Conservation (phyloP, 2,888 invertebrate species). For the Scaptomyza cyrtandrae region DNA sequence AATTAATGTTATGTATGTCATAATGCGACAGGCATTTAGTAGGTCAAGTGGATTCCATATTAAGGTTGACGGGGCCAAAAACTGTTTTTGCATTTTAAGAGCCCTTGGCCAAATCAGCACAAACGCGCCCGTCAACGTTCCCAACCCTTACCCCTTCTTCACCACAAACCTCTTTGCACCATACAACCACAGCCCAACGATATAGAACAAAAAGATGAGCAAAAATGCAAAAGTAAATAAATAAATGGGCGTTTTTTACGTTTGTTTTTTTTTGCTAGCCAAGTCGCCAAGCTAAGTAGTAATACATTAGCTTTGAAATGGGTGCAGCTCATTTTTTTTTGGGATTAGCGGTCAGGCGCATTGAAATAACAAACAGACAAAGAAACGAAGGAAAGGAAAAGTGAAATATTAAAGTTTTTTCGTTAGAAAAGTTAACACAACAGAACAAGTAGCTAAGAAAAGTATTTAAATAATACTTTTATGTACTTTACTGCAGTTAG, state of each 20-base stretch:
- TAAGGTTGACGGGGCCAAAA: constrained; percentile 68
- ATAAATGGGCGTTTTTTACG: constrained; percentile 62
- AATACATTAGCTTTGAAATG: constrained; percentile 38
- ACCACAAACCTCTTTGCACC: neutral
- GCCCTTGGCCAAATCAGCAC: constrained; percentile 55
- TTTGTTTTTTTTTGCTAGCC: constrained; percentile 22
- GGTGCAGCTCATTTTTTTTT: constrained; percentile 42
- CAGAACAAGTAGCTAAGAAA: neutral
- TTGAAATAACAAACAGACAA: constrained; percentile 23
- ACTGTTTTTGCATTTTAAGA: constrained; percentile 50
- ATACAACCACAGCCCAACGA: neutral
- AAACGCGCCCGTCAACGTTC: constrained; percentile 4
- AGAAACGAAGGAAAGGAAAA: neutral
- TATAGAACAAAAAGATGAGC: constrained; percentile 4
- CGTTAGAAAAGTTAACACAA: neutral
- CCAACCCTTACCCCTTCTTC: neutral
- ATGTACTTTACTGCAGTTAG: no score
- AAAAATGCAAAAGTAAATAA: constrained; percentile 58
- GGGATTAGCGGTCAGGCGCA: constrained; percentile 31
- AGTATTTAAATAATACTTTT: no score
- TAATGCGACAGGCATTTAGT: constrained; percentile 78
- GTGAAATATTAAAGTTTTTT: neutral
- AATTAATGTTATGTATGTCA: constrained; percentile 79
- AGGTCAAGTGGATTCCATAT: constrained; percentile 74
- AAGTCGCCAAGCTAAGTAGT: constrained; percentile 27